A percentile compares a stretch with the other conserved stretches of the same genome.
Evolutionary conservation across 2,888 invertebrate species (phyloP).

Genomic region (Osedax fenrisi): DNA sequence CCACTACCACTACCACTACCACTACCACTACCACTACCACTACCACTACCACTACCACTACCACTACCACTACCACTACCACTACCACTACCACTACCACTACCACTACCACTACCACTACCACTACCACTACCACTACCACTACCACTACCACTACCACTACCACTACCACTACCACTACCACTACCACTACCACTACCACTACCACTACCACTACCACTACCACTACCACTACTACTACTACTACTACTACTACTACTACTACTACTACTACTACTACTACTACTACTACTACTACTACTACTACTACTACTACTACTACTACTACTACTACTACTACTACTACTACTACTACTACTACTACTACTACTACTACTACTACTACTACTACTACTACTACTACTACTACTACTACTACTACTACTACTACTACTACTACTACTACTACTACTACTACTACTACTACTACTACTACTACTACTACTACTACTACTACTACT

Average conservation of each 20-base stretch:
- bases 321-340: constrained; percentile 27
- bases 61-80: no score
- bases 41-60: background rate
- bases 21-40: background rate
- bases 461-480: background rate
- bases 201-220: no score
- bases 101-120: no score
- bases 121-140: no score
- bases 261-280: constrained; percentile 18
- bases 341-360: constrained; percentile 20
- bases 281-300: constrained; percentile 17
- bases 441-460: constrained; percentile 36
- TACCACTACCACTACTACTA: no score
- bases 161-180: no score
- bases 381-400: constrained; percentile 8
- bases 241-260: constrained; percentile 22
- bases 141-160: no score
- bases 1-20: background rate
- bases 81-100: no score
- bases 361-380: background rate
- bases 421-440: constrained; percentile 34
- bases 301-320: constrained; percentile 30
- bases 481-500: background rate
- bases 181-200: no score
- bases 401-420: background rate